phyloP scores from a whole-genome alignment of 2,888 invertebrate species.

The Oxytorus armatus region DNA sequence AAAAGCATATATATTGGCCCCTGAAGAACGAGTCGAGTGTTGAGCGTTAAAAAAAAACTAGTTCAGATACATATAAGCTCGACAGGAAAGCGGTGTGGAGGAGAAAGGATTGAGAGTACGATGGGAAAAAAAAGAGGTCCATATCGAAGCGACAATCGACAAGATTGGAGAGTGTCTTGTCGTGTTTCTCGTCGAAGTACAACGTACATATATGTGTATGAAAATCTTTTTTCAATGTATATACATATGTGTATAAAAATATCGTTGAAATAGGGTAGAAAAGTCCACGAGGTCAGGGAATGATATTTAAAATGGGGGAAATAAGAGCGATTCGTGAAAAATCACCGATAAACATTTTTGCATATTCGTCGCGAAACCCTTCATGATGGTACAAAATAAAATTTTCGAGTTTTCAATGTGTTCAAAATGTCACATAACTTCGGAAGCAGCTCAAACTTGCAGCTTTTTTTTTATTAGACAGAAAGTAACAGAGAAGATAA shows the following conservation, averaged over 20 bases:
- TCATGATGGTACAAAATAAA: too few relatives aligned
- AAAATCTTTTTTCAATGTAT: slow-evolving; percentile 11
- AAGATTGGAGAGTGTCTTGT: slow-evolving; percentile 65
- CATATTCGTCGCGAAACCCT: too few relatives aligned
- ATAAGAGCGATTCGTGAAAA: not conserved
- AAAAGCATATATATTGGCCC: slow-evolving; percentile 29
- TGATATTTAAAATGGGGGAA: slow-evolving; percentile 4
- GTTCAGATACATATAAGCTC: slow-evolving; percentile 24
- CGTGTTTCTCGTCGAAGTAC: slow-evolving; percentile 45
- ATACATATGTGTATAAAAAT: not conserved
- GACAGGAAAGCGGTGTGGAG: slow-evolving; percentile 9
- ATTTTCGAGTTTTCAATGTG: not conserved
- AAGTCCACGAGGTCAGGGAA: slow-evolving; percentile 8
- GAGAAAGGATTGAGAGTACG: slow-evolving; percentile 26
- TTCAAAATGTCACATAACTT: too few relatives aligned
- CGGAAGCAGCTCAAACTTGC: too few relatives aligned
- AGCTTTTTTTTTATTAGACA: too few relatives aligned
- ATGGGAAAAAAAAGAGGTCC: slow-evolving; percentile 28
- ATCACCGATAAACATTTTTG: not conserved
- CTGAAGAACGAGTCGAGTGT: slow-evolving; percentile 22
- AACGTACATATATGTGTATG: slow-evolving; percentile 11
- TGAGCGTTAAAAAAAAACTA: slow-evolving; percentile 28
- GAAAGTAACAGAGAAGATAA: too few relatives aligned
- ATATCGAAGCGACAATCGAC: slow-evolving; percentile 55
- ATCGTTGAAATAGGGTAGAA: not conserved